phyloP scores from a whole-genome alignment of 2,888 invertebrate species.

The Stenodera caucasica region DNA sequence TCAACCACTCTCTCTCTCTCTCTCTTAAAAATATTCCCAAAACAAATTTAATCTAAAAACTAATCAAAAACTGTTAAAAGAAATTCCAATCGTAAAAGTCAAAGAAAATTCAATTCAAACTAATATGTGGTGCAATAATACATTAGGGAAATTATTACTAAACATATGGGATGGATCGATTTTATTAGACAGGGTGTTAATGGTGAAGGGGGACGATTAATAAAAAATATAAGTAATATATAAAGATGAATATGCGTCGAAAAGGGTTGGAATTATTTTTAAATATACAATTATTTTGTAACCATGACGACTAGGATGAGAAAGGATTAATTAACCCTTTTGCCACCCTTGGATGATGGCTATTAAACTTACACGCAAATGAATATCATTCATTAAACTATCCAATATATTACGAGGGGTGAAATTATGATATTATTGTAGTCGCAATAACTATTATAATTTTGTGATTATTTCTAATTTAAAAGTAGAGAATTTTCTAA shows the following conservation, averaged over 20 bases:
- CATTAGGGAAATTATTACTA: slow-evolving; percentile 24
- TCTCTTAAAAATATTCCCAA: neutral
- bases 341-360: slow-evolving; percentile 27
- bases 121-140: slow-evolving; percentile 18
- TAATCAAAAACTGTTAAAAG: neutral
- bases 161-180: slow-evolving; percentile 19
- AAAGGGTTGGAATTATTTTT: neutral
- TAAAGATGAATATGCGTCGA: neutral
- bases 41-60: neutral
- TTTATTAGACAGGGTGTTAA: slow-evolving; percentile 12
- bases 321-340: slow-evolving; percentile 55
- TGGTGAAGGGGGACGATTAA: slow-evolving; percentile 16
- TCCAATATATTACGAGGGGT: slow-evolving; percentile 13
- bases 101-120: neutral
- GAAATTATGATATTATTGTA: neutral
- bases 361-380: slow-evolving; percentile 47
- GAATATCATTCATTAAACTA: slow-evolving; percentile 50
- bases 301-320: slow-evolving; percentile 33
- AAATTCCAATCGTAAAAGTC: neutral
- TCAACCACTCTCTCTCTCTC: too few relatives aligned
- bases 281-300: slow-evolving; percentile 18
- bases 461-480: too few relatives aligned
- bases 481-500: too few relatives aligned
- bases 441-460: neutral
- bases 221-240: neutral